Evolutionary conservation across 1,140 invertebrate species (phyloP).

Genomic region (Stegodyphus mimosarum): DNA sequence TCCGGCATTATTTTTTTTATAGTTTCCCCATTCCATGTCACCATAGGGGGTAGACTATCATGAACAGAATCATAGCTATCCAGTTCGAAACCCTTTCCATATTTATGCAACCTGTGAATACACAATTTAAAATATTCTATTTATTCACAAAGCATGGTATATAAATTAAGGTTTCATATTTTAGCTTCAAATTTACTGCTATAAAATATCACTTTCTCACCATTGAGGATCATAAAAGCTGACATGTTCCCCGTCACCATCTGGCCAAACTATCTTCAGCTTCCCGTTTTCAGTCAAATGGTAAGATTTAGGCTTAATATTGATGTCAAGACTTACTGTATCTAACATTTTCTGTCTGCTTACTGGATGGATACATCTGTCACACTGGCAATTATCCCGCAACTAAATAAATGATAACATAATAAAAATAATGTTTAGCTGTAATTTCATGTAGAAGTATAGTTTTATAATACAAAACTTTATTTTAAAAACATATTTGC

Average conservation of each 20-base stretch:
- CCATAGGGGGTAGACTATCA: conserved; percentile 63
- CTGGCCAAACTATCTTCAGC: conserved; percentile 66
- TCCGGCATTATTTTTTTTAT: conserved; percentile 67
- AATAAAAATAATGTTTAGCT: too few relatives aligned
- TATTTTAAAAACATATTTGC: too few relatives aligned
- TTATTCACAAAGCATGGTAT: not conserved
- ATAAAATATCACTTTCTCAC: conserved; percentile 53
- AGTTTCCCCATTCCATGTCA: conserved; percentile 66
- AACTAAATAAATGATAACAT: conserved; percentile 62
- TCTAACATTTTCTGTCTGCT: conserved; percentile 68
- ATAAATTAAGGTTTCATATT: too few relatives aligned
- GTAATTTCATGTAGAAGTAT: too few relatives aligned
- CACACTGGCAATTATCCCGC: conserved; percentile 67
- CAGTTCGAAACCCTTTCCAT: conserved; percentile 67
- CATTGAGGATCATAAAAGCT: conserved; percentile 65
- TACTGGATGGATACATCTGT: conserved; percentile 65
- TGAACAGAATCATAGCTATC: conserved; percentile 65
- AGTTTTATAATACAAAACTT: too few relatives aligned
- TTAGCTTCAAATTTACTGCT: too few relatives aligned
- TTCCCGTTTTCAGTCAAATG: conserved; percentile 64
- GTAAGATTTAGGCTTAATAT: conserved; percentile 65
- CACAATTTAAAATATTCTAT: not conserved
- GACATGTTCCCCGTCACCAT: conserved; percentile 62
- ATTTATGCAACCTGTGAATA: conserved; percentile 66
- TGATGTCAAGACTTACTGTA: conserved; percentile 65